phyloP scores from a whole-genome alignment of 2,888 invertebrate species.

The Eurois occulta region DNA sequence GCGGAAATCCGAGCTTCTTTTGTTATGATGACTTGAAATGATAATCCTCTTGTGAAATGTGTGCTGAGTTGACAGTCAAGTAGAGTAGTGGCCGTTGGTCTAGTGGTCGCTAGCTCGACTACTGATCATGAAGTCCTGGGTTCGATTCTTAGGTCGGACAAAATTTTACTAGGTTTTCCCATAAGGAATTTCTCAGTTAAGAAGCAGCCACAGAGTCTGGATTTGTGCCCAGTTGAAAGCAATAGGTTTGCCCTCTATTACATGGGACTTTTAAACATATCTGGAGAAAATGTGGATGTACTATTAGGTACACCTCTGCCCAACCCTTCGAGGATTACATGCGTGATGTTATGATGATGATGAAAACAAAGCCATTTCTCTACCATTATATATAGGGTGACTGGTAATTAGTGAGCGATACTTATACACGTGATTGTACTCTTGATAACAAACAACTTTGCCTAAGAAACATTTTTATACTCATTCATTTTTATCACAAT shows the following conservation, averaged over 20 bases:
- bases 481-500: no score
- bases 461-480: no score
- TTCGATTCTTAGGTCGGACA: neutral
- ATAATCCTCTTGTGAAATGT: neutral
- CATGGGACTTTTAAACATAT: neutral
- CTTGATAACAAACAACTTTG: no score
- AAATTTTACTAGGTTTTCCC: neutral
- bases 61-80: neutral
- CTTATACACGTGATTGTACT: no score
- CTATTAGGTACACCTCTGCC: neutral
- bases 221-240: neutral
- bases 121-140: neutral
- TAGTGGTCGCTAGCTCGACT: neutral
- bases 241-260: neutral
- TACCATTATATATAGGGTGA: no score
- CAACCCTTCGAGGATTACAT: neutral
- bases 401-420: no score
- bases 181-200: neutral
- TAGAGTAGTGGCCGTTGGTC: neutral
- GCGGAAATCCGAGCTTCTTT: conserved; percentile 3
- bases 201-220: accelerated
- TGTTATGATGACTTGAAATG: conserved; percentile 1
- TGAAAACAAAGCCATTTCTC: no score
- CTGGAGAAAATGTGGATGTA: neutral
- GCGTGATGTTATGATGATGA: no score